A percentile compares a stretch with the other conserved stretches of the same genome.
Evolutionary conservation across 2,888 invertebrate genomes (phyloP).

Genomic region (Chymomyza caudatula): DNA sequence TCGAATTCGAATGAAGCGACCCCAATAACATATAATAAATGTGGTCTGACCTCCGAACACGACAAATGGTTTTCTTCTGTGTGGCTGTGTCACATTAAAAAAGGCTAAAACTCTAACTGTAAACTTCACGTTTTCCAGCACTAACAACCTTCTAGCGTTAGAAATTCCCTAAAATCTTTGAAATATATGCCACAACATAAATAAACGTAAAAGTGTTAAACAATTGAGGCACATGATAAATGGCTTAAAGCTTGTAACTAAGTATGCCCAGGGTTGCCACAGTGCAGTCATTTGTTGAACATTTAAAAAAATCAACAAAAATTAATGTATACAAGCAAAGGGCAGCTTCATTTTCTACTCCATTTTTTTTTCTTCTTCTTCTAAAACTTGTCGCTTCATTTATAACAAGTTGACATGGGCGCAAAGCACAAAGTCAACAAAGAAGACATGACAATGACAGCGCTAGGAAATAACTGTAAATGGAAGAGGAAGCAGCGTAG

Average conservation of each 20-base stretch:
- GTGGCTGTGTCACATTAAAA: too few relatives aligned
- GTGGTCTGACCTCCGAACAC: too few relatives aligned
- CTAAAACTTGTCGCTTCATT: conserved; percentile 45
- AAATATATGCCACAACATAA: neutral
- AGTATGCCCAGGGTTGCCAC: conserved; percentile 10
- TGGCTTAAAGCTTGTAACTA: conserved; percentile 31
- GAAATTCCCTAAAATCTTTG: neutral
- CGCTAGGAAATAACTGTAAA: neutral
- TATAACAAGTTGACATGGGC: conserved; percentile 47
- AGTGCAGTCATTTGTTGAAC: conserved; percentile 49
- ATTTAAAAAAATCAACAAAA: conserved; percentile 60
- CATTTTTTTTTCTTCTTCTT: neutral
- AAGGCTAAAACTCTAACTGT: too few relatives aligned
- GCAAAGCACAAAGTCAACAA: conserved; percentile 34
- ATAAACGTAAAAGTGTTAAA: neutral
- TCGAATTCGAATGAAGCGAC: too few relatives aligned
- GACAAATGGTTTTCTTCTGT: too few relatives aligned
- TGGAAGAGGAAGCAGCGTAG: neutral
- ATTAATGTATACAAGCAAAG: conserved; percentile 48
- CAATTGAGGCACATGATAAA: conserved; percentile 31
- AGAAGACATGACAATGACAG: conserved; percentile 8
- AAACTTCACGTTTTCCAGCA: neutral
- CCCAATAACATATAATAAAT: too few relatives aligned
- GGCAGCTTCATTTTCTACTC: conserved; percentile 6
- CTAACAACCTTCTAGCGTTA: neutral